phyloP scores from a whole-genome alignment of 2,113 vertebrate genomes.

The Myanophis thanlyinensis region DNA sequence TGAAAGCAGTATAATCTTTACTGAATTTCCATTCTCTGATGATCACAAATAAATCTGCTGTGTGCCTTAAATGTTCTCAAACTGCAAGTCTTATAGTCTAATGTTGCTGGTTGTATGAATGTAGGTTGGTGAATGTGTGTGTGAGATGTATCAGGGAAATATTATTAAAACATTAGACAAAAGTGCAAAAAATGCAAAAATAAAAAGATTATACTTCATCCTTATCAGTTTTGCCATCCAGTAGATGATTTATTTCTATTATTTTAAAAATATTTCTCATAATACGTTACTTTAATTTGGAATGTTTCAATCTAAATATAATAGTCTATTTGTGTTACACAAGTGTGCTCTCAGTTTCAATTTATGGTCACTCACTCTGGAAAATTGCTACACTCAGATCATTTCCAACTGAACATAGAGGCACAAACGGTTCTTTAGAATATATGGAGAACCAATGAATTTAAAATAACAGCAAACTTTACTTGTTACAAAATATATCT shows the following conservation, averaged over 20 bases:
- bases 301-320: not conserved
- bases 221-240: not conserved
- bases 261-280: not conserved
- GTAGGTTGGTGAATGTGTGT: not conserved
- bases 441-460: no score
- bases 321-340: not conserved
- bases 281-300: not conserved
- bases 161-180: not conserved
- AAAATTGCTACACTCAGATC: no score
- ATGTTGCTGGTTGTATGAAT: not conserved
- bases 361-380: no score
- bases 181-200: not conserved
- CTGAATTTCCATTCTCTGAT: not conserved
- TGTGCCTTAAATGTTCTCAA: not conserved
- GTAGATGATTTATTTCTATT: not conserved
- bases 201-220: not conserved
- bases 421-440: no score
- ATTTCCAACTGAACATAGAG: no score
- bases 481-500: no score
- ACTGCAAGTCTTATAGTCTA: not conserved
- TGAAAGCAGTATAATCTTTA: not conserved
- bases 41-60: not conserved
- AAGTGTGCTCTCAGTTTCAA: no score
- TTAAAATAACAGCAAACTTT: no score
- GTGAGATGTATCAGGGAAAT: not conserved